phyloP scores from a whole-genome alignment of 92 coral and sea anemone species.

The Umimayanthus kanabou region DNA sequence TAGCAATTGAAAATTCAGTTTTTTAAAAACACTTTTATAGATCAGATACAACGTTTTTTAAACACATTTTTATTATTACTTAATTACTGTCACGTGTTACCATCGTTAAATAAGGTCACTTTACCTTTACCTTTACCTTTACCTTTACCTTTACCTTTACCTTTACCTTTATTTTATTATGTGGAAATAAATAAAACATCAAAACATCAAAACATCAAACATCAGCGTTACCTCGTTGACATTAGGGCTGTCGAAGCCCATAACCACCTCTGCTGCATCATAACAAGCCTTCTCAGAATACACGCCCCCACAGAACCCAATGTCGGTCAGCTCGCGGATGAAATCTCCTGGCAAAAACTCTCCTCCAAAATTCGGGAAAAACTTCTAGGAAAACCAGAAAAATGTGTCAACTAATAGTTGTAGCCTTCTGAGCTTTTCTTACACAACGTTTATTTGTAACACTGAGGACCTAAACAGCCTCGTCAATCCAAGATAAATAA shows the following conservation, averaged over 20 bases:
- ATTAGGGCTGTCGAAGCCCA: conserved; percentile 81
- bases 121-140: no score
- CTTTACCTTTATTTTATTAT: no score
- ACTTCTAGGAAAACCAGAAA: conserved; percentile 38
- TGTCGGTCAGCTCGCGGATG: conserved; percentile 51
- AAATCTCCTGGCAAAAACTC: conserved; percentile 79
- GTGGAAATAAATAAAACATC: no score
- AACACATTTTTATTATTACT: no score
- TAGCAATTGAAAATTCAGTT: no score
- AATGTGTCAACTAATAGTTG: background rate
- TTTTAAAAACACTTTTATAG: no score
- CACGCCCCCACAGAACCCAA: conserved; percentile 81
- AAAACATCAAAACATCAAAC: background rate
- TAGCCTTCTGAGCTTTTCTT: background rate
- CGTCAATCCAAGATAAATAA: background rate
- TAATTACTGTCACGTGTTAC: no score
- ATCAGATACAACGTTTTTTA: no score
- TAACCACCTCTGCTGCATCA: conserved; percentile 56
- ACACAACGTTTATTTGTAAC: no score
- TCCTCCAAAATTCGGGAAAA: conserved; percentile 59
- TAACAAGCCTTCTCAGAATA: conserved; percentile 74
- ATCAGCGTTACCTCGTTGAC: conserved; percentile 69
- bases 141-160: no score
- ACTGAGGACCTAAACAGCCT: background rate
- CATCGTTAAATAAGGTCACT: no score